Conservation (phyloP, 1,140 invertebrate genomes). For the Plutomurus gul region DNA sequence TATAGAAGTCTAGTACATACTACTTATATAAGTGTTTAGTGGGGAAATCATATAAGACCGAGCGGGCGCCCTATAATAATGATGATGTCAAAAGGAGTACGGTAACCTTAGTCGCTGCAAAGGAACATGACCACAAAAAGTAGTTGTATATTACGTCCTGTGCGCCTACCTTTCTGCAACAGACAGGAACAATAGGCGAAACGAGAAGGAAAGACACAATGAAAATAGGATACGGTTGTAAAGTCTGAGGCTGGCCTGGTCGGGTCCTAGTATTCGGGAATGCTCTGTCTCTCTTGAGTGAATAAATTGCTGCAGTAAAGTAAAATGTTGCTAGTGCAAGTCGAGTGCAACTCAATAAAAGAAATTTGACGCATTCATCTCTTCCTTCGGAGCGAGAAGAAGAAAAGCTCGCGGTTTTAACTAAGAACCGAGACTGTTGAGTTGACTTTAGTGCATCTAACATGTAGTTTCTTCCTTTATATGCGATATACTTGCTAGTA, state of each 20-base stretch:
- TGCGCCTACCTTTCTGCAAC: too few species aligned
- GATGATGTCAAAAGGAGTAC: background rate
- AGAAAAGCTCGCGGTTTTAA: background rate
- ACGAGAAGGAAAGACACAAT: constrained; percentile 2
- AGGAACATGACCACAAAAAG: background rate
- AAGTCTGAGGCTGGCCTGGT: too few species aligned
- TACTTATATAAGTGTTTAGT: too few species aligned
- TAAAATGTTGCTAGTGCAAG: constrained; percentile 26
- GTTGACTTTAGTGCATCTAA: too few species aligned
- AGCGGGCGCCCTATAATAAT: too few species aligned
- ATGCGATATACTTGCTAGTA: background rate
- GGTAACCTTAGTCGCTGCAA: background rate
- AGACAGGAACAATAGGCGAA: constrained; percentile 6
- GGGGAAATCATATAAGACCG: too few species aligned
- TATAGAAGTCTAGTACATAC: too few species aligned
- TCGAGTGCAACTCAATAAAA: constrained; percentile 29
- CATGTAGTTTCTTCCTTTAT: background rate
- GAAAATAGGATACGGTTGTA: constrained; percentile 7
- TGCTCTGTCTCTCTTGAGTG: constrained; percentile 10
- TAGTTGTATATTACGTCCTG: too few species aligned
- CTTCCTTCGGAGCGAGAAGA: background rate
- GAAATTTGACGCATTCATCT: constrained; percentile 29
- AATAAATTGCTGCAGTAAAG: constrained; percentile 29
- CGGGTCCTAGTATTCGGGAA: too few species aligned
- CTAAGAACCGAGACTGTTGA: background rate